These are phyloP conservation scores for Megathymus violae DNA, from an alignment of 1,140 invertebrate genomes.

Conservation along the genomic window DNA sequence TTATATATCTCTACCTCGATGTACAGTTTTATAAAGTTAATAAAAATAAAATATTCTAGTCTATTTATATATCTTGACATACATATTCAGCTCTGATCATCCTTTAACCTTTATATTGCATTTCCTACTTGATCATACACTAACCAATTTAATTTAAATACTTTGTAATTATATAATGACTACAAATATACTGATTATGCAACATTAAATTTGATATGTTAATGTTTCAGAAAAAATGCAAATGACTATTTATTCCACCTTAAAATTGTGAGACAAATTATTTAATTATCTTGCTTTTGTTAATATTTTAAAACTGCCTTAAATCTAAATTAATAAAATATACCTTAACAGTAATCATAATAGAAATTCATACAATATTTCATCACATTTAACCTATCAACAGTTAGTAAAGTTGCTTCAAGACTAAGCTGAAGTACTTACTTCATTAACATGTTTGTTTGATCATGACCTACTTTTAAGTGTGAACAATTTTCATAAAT, in stretches of 20 bases:
- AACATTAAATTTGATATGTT: no score
- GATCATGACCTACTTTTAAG: constrained; percentile 24
- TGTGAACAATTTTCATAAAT: constrained; percentile 12
- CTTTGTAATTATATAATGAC: no score
- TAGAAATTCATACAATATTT: no score
- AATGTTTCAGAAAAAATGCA: not conserved
- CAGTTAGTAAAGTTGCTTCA: not conserved
- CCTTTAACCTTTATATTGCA: constrained; percentile 16
- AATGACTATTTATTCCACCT: no score
- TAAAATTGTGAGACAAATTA: not conserved
- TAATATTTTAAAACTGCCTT: no score
- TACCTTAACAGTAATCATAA: no score
- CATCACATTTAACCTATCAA: no score
- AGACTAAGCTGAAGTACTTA: not conserved
- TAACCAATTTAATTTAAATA: no score
- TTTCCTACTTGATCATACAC: not conserved
- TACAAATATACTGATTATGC: no score
- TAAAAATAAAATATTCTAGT: constrained; percentile 9
- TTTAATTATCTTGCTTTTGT: no score
- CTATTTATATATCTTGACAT: constrained; percentile 9
- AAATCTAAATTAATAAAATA: no score
- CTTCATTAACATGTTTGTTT: constrained; percentile 34
- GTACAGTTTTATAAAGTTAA: not conserved
- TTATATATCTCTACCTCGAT: not conserved
- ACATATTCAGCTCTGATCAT: constrained; percentile 1